These are phyloP conservation scores for Intellagama lesueurii DNA, from an alignment of 2,797 vertebrate genomes.

Conservation along the genomic window DNA sequence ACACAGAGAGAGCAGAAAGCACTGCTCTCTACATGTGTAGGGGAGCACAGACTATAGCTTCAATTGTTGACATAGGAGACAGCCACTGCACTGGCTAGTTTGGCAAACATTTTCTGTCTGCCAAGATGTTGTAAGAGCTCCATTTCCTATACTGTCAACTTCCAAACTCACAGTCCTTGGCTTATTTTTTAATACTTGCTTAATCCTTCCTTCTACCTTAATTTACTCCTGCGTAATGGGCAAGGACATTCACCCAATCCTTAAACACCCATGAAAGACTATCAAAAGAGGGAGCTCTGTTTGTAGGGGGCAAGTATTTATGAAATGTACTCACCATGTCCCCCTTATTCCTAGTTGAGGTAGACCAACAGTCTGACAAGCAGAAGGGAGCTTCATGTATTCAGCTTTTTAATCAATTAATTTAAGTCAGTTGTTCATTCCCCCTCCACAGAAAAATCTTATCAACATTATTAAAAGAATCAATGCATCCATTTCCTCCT, in stretches of 20 bases:
- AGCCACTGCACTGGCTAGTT: not conserved
- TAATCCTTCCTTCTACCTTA: not conserved
- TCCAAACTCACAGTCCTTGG: too few relatives aligned
- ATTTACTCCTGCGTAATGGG: not conserved
- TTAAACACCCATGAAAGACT: not conserved
- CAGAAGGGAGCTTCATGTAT: slow-evolving; percentile 16
- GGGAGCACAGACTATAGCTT: not conserved
- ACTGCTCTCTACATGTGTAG: not conserved
- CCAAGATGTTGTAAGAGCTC: not conserved
- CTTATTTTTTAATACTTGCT: not conserved
- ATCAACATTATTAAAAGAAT: slow-evolving; percentile 44
- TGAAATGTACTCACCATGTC: not conserved
- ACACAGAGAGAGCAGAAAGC: not conserved
- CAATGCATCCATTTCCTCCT: slow-evolving; percentile 36
- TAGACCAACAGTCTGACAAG: not conserved
- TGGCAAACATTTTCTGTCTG: not conserved
- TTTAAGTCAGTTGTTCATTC: slow-evolving; percentile 14
- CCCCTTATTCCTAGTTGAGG: not conserved
- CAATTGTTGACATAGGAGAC: not conserved
- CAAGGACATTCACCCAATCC: not conserved
- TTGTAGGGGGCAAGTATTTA: not conserved
- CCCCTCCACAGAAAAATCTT: slow-evolving; percentile 26
- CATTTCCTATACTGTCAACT: not conserved
- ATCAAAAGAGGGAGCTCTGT: not conserved
- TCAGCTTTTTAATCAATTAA: slow-evolving; percentile 26